A percentile compares a stretch with the other conserved stretches of the same genome.
Evolutionary conservation across 2,113 vertebrate genomes (phyloP).

Genomic region (Lepus europaeus): DNA sequence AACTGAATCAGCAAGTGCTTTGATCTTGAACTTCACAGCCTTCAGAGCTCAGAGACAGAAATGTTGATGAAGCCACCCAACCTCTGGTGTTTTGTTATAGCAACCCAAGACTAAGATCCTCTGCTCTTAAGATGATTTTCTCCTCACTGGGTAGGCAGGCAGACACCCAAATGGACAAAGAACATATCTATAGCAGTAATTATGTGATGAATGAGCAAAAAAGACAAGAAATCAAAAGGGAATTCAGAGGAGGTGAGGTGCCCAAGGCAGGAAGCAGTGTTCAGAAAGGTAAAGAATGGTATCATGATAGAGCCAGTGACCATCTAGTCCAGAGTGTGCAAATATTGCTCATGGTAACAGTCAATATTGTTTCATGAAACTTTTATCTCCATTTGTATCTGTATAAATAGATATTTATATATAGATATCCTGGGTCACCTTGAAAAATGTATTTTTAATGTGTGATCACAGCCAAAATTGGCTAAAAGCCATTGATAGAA

Average conservation of each 20-base stretch:
- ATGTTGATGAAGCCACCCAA: not conserved
- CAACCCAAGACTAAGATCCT: not conserved
- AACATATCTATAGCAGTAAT: not conserved
- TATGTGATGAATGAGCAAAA: slow-evolving; percentile 1
- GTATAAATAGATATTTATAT: not conserved
- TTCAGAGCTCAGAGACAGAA: not conserved
- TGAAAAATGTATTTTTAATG: slow-evolving; percentile 28
- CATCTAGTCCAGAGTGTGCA: not conserved
- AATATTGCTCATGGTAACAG: not conserved
- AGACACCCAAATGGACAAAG: slow-evolving; percentile 9
- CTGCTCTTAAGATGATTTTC: not conserved
- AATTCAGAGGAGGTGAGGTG: not conserved
- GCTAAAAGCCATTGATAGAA: not conserved
- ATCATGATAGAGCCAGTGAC: not conserved
- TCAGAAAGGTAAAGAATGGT: not conserved
- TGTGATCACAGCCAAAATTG: not conserved
- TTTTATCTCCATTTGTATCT: not conserved
- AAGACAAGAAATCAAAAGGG: slow-evolving; percentile 10
- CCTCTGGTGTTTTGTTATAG: not conserved
- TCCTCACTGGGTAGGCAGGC: not conserved
- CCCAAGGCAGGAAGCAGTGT: not conserved
- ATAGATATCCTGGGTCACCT: not conserved
- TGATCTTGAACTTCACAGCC: not conserved
- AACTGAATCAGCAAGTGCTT: not conserved
- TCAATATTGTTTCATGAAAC: slow-evolving; percentile 31